Percentiles rank a stretch among this genome's conserved stretches.
These are phyloP conservation scores for Melanargia galathea DNA, from an alignment of 2,888 invertebrate species.

Conservation along the genomic window DNA sequence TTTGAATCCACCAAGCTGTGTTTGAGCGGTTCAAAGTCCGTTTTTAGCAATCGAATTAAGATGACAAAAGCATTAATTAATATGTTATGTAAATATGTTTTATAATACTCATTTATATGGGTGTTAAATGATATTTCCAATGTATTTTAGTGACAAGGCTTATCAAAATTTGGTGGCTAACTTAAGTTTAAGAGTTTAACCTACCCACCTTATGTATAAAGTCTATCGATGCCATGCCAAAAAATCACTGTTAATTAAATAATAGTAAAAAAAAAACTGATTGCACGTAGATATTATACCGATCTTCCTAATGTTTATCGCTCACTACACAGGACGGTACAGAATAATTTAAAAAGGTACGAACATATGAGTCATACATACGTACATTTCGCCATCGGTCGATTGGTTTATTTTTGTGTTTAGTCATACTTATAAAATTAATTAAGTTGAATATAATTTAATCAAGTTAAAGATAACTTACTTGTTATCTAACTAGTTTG, in stretches of 20 bases:
- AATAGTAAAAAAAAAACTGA: slow-evolving; percentile 43
- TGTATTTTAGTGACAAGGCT: slow-evolving; percentile 5
- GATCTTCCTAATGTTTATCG: slow-evolving; percentile 47
- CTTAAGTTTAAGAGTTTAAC: slow-evolving; percentile 28
- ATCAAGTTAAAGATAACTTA: background rate
- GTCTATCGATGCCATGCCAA: slow-evolving; percentile 59
- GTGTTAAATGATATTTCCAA: slow-evolving; percentile 1
- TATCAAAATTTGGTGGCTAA: slow-evolving; percentile 28
- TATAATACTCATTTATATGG: slow-evolving; percentile 8
- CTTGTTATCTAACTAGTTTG: background rate
- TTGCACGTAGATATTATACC: slow-evolving; percentile 77
- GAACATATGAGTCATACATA: background rate
- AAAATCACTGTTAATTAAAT: slow-evolving; percentile 46
- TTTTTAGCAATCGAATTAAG: too few relatives aligned
- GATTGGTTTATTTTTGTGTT: background rate
- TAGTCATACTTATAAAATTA: background rate
- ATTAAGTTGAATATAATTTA: background rate
- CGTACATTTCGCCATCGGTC: background rate
- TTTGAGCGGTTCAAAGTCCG: too few relatives aligned
- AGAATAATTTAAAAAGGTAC: background rate
- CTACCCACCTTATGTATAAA: slow-evolving; percentile 31
- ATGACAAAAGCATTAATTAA: too few relatives aligned
- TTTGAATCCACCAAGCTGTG: too few relatives aligned
- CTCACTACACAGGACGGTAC: slow-evolving; percentile 29
- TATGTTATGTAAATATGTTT: background rate